Percentiles rank a stretch among this genome's conserved stretches.
Conservation (phyloP, 2,888 invertebrate genomes). For the Encarsia formosa region DNA sequence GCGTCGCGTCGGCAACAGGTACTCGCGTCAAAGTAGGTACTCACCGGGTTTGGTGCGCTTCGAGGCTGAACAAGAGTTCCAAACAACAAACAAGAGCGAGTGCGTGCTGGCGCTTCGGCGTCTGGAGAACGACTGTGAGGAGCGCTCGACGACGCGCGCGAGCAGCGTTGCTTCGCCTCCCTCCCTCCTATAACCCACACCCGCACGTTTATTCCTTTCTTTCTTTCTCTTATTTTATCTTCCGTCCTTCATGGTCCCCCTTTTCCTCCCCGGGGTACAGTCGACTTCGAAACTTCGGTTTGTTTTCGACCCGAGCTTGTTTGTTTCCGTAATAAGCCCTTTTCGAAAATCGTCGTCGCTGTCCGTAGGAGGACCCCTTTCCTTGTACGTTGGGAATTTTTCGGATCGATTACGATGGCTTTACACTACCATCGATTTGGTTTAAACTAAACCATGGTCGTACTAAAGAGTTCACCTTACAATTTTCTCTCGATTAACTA, state of each 20-base stretch:
- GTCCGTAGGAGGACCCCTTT: not conserved
- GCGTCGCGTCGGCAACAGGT: no score
- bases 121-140: slow-evolving; percentile 18
- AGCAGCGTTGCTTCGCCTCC: not conserved
- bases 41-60: no score
- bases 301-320: not conserved
- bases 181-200: not conserved
- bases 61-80: no score
- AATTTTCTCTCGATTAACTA: no score
- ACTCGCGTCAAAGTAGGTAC: no score
- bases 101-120: not conserved
- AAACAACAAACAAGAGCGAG: no score
- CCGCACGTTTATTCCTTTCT: not conserved
- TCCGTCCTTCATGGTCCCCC: not conserved
- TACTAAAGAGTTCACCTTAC: no score
- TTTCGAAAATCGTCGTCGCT: not conserved
- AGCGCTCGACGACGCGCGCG: not conserved
- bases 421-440: no score
- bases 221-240: not conserved
- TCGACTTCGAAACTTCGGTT: not conserved
- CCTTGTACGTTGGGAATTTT: no score
- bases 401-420: no score
- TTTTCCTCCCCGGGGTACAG: not conserved
- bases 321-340: not conserved
- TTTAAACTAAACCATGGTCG: no score